Base-by-base conservation (phyloP, 2,888 invertebrate species). In the Drosophila sordidula region DNA sequence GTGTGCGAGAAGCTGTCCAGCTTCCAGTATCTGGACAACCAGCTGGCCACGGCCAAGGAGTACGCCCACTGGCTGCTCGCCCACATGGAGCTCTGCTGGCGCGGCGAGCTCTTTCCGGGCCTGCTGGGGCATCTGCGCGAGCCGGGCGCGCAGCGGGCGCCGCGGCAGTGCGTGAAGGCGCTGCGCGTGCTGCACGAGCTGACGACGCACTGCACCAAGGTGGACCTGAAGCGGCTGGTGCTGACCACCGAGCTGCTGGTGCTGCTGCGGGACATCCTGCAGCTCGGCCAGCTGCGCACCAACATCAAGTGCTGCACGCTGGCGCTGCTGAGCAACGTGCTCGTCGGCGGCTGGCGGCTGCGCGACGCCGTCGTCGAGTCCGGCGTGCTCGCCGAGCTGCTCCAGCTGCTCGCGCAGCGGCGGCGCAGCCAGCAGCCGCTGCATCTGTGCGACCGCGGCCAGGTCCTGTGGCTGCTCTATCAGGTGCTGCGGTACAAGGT, bases 171-270 rank as follows among this genome's bases (percentile, higher is more conserved):
- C 26, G 54, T 80, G 3, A 80, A 73, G 42, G n/a, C 61, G 6
- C 6, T 81, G 45, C 70, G 81, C 0, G 78, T 78, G 45, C 47
- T 78, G 6, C 74, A 67, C 49, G 75, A 78, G 54, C 0, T 73
- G 61, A 81, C 78, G 22, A 78, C 64, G 6, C 57, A 78, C 39
- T 78, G 74, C 45, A 70, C 45, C 32, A 61, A 73, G 46, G 82
- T 78, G 42, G 70, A 81, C 6, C 18, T 78, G 16, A 64, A 66
- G 49, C 70, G 75, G n/a, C 45, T 78, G 39, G 74, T 58, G 6
- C 22, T 78, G 45, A 67, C 63, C 36, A 73, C 66, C 1, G 66
- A 77, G 2, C 12, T 65, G 38, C 11, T 81, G 4, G 4, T 18
- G 0, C 9, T 64, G 22, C n/a, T 70, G 6, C 55, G 54, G 3